Percentiles rank a stretch among this genome's conserved stretches.
phyloP scores from a whole-genome alignment of 1,140 invertebrate genomes.

The Pseudobourletiella spinata region DNA sequence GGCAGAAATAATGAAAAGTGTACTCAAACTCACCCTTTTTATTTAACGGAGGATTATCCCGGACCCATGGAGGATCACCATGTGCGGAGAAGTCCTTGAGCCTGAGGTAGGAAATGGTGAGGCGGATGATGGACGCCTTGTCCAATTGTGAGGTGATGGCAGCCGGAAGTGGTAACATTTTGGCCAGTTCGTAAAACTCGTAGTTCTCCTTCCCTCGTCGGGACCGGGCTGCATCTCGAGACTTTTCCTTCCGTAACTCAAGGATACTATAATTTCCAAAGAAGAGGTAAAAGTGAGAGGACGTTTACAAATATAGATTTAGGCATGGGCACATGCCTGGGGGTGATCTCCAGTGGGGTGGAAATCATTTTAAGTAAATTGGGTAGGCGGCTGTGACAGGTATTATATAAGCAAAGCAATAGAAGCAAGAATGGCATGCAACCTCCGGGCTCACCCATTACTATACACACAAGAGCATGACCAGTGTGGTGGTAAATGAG shows the following conservation, averaged over 20 bases:
- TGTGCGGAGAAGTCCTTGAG: constrained; percentile 88
- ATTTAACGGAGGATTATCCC: constrained; percentile 59
- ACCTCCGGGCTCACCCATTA: no score
- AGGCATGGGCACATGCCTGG: no score
- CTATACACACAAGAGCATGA: no score
- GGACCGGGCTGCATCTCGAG: constrained; percentile 86
- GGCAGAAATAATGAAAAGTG: background rate
- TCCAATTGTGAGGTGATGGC: constrained; percentile 96
- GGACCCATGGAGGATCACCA: constrained; percentile 88
- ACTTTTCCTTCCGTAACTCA: constrained; percentile 93
- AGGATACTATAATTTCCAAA: constrained; percentile 68
- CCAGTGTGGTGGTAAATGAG: no score
- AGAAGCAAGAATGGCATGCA: no score
- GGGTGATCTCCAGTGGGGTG: no score
- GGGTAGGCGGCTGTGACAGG: no score
- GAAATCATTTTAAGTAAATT: no score
- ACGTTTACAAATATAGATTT: background rate
- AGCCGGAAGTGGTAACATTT: constrained; percentile 88
- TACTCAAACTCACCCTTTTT: constrained; percentile 70
- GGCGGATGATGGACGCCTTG: constrained; percentile 96
- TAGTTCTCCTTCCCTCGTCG: constrained; percentile 94
- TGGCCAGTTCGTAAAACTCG: constrained; percentile 96
- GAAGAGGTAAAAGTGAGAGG: background rate
- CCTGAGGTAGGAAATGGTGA: constrained; percentile 95
- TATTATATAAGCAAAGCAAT: no score